Base-by-base conservation (phyloP, 2,797 vertebrate species). In the Simalia tracyae region DNA sequence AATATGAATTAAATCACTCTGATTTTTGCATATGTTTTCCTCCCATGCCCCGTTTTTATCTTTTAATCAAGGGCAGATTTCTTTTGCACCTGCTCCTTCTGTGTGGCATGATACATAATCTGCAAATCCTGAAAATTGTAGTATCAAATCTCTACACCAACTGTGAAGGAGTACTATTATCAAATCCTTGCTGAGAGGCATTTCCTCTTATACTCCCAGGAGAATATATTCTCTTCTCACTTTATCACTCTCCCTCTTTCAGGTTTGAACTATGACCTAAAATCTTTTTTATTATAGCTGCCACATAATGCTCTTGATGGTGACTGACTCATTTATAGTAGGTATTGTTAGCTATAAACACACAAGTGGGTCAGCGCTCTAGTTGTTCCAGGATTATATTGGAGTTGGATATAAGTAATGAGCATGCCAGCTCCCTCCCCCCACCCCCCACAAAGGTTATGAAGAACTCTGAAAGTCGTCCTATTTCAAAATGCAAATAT, bases 381-480 rank as follows among this genome's bases (percentile, higher is more conserved):
- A 66, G 86, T 87, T 91, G 89, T 93, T 92, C 28, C 56, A 60
- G 94, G 95, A 92, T 97, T 96, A 97, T 96, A 95, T 94, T 94
- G 97, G 97, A 96, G 97, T 95, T 96, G 95, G 93, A 96, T 97
- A 97, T 97, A 95, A 95, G 92, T 95, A 97, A 96, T 94, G 94
- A 97, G 92, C 24, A 42, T 81, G 36, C 72, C 4, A 10, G 72
- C 8, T 46, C 72, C 36, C 72, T 81, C 36, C 76, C 72, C 68
- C 42, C 68, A 42, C 2, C 64, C 85, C 66, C 31, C 92, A n/a
- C 57, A 76, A 95, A 17, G 66, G 91, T 87, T 93, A 88, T 50
- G 68, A 56, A 89, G 57, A 84, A 42, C 90, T 66, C 57, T 24
- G 90, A 9, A 89, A 90, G 81, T 93, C 93, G 64, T 12, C 84